phyloP scores from a whole-genome alignment of 1,140 invertebrate genomes.

The Lineus longissimus region DNA sequence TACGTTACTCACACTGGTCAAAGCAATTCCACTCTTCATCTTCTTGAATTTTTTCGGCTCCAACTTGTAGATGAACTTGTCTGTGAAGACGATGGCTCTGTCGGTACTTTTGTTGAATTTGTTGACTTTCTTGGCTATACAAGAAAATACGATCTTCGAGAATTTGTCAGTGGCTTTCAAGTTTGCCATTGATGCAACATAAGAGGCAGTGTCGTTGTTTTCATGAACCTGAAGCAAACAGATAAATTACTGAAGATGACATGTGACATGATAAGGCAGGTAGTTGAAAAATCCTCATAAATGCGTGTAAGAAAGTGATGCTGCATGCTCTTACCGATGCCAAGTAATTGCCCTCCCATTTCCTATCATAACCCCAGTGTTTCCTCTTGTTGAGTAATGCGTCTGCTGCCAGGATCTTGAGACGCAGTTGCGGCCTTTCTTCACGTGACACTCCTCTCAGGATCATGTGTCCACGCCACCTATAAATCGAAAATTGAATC shows the following conservation, averaged over 20 bases:
- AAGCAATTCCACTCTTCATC: slow-evolving; percentile 76
- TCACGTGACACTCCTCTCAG: slow-evolving; percentile 72
- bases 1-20: slow-evolving; percentile 65
- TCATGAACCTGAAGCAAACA: slow-evolving; percentile 60
- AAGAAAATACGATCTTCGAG: slow-evolving; percentile 62
- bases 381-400: slow-evolving; percentile 69
- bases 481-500: slow-evolving; percentile 56
- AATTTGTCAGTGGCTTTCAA: slow-evolving; percentile 71
- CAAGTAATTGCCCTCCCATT: slow-evolving; percentile 92
- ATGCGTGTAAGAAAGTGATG: too few species aligned
- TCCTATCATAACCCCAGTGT: slow-evolving; percentile 77
- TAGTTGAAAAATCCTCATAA: too few species aligned
- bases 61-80: slow-evolving; percentile 82
- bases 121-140: slow-evolving; percentile 61
- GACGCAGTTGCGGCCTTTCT: slow-evolving; percentile 79
- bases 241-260: too few species aligned
- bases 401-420: slow-evolving; percentile 78
- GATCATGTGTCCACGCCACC: slow-evolving; percentile 86
- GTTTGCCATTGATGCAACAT: slow-evolving; percentile 66
- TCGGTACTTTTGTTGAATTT: slow-evolving; percentile 84
- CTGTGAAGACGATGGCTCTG: slow-evolving; percentile 82
- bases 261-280: too few species aligned
- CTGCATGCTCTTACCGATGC: slow-evolving; percentile 61
- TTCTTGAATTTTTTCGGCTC: slow-evolving; percentile 79
- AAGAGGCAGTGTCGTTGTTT: slow-evolving; percentile 70